Conservation (phyloP, 2,113 vertebrate genomes). For the Solea senegalensis region DNA sequence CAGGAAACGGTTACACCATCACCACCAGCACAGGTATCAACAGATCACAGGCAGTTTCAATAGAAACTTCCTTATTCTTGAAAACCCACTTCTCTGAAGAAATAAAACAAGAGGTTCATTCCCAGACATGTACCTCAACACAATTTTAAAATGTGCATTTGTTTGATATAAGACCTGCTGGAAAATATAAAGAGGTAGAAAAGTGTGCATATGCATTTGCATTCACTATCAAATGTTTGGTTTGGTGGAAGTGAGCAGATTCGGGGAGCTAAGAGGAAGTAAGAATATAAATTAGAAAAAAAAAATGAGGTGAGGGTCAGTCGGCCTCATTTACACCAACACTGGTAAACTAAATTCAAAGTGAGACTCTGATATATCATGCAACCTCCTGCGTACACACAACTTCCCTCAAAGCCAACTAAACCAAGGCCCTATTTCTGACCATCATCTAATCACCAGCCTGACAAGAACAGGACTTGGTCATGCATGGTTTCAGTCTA, state of each 20-base stretch:
- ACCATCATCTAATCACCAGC: background rate
- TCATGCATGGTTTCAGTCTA: background rate
- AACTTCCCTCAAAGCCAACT: slow-evolving; percentile 18
- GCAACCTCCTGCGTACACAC: slow-evolving; percentile 40
- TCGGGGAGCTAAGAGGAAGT: slow-evolving; percentile 19
- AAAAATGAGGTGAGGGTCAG: background rate
- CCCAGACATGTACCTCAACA: background rate
- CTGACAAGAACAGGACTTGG: background rate
- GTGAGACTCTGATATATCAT: background rate
- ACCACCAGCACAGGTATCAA: background rate
- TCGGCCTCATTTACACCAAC: slow-evolving; percentile 8
- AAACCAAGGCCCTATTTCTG: slow-evolving; percentile 7
- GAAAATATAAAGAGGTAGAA: background rate
- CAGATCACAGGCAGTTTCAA: background rate
- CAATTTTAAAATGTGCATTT: background rate
- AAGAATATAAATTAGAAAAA: background rate
- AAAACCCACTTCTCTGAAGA: background rate
- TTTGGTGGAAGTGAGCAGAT: background rate
- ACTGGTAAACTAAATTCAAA: slow-evolving; percentile 6
- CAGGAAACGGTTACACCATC: background rate
- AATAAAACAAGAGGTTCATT: background rate
- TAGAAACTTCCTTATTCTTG: no score
- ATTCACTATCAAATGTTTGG: background rate
- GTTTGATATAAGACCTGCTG: background rate
- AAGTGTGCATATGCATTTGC: background rate